Percentiles rank a stretch among this genome's conserved stretches.
These are phyloP conservation scores for Hafferia zeledoni DNA, from an alignment of 2,797 vertebrate species.

Conservation along the genomic window DNA sequence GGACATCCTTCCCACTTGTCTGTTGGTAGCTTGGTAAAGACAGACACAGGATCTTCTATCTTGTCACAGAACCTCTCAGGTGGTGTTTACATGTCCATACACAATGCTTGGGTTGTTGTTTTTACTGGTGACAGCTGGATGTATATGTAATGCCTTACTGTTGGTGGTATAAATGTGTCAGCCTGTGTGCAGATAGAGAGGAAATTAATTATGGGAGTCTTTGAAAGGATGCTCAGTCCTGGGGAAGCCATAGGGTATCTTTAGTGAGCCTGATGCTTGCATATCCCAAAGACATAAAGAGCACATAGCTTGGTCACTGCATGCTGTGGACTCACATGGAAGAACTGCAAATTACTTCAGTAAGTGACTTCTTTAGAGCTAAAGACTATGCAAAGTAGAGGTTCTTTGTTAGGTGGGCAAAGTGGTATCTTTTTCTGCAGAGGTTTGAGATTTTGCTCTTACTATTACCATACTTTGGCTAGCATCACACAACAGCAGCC, in stretches of 20 bases:
- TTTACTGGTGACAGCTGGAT: neutral
- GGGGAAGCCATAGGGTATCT: neutral
- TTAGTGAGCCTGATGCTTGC: neutral
- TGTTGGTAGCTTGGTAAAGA: neutral
- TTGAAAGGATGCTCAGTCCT: neutral
- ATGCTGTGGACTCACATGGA: accelerated
- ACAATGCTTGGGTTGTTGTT: neutral
- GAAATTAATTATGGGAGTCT: neutral
- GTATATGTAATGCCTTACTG: neutral
- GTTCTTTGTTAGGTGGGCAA: neutral
- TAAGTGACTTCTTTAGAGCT: neutral
- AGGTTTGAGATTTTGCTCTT: neutral
- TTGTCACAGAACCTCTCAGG: accelerated
- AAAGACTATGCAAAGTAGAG: neutral
- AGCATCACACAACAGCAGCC: neutral
- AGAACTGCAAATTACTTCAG: neutral
- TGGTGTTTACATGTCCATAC: accelerated
- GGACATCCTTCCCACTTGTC: neutral
- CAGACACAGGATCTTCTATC: neutral
- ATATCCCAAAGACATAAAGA: neutral
- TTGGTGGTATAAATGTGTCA: neutral
- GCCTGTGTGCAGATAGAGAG: accelerated
- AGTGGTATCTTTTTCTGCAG: neutral
- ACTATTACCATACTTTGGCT: neutral
- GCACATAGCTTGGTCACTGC: neutral